Evolutionary conservation across 2,113 vertebrate species (phyloP), one percentile per base, ranked within the genome.

Genomic region (Scomber scombrus): DNA sequence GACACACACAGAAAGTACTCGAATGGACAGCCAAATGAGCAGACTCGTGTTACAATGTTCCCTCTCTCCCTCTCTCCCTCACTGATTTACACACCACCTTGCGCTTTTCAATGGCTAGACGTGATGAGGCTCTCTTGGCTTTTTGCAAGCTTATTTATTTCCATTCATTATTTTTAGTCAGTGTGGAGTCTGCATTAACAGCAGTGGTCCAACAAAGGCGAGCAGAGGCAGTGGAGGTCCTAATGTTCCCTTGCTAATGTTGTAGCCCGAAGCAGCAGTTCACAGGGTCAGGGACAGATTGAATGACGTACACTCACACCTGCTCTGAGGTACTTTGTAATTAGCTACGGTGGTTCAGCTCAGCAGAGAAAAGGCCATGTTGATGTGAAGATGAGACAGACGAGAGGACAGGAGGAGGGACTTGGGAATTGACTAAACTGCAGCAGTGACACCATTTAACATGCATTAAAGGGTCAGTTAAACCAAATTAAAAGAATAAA

Each of bases 241-340:
- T 81, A 75, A 75, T 88, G 83, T 82, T 74, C 52, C 69, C 76
- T 54, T 60, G 67, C 55, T 86, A 86, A 88, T 88, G 84, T 64
- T 81, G 78, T 83, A 80, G 80, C 91, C 84, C 65, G 78, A 92
- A 82, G 84, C 91, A 34, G 64, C 51, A n/a, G 91, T 81, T 91
- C 87, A 84, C 34, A 29, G 84, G 89, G 88, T 91, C 88, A 88
- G 77, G 86, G 54, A 75, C 78, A 9, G 87, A 90, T 88, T 73
- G 29, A 76, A 76, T 91, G 78, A 84, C 77, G 6, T 9, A 49
- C 74, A 19, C 46, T 11, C 62, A 61, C 72, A 13, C 79, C 1
- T 9, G n/a, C 51, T 85, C 81, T 84, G 76, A 23, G 75, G 82
- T 88, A 54, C 31, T 67, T 68, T 82, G 77, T 89, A 88, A 93